Conservation (phyloP, 2,797 vertebrate genomes). For the Austrolebias charrua region DNA sequence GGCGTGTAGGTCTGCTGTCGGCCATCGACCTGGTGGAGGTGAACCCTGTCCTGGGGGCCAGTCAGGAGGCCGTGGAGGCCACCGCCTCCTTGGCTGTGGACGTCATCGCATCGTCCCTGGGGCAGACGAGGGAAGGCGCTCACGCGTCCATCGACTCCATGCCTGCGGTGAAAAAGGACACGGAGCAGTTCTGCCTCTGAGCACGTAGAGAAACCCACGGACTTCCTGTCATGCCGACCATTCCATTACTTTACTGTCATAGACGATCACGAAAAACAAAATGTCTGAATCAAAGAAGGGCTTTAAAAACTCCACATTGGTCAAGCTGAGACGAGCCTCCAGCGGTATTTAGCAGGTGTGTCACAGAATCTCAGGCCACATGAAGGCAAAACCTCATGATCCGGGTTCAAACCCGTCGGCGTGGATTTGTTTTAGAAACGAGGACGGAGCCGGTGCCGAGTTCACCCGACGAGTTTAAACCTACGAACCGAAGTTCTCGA, state of each 20-base stretch:
- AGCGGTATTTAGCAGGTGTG: neutral
- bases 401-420: too few relatives aligned
- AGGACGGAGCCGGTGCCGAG: too few relatives aligned
- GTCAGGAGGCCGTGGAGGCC: constrained; percentile 84
- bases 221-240: constrained; percentile 65
- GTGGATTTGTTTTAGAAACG: too few relatives aligned
- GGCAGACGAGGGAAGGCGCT: constrained; percentile 90
- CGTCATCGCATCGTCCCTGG: constrained; percentile 90
- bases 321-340: constrained; percentile 5
- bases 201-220: constrained; percentile 3
- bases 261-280: constrained; percentile 9
- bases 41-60: constrained; percentile 87
- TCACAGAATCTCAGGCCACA: too few relatives aligned
- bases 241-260: constrained; percentile 66
- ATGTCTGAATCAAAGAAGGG: constrained; percentile 11
- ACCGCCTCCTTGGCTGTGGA: constrained; percentile 89
- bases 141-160: constrained; percentile 80
- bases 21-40: constrained; percentile 96
- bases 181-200: constrained; percentile 79
- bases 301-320: constrained; percentile 11
- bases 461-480: too few relatives aligned
- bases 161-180: constrained; percentile 81
- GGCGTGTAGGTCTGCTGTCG: constrained; percentile 88
- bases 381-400: too few relatives aligned
- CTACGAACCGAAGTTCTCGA: too few relatives aligned